A percentile compares a stretch with the other conserved stretches of the same genome.
phyloP scores from a whole-genome alignment of 2,888 invertebrate species.

The Orgyia antiqua region DNA sequence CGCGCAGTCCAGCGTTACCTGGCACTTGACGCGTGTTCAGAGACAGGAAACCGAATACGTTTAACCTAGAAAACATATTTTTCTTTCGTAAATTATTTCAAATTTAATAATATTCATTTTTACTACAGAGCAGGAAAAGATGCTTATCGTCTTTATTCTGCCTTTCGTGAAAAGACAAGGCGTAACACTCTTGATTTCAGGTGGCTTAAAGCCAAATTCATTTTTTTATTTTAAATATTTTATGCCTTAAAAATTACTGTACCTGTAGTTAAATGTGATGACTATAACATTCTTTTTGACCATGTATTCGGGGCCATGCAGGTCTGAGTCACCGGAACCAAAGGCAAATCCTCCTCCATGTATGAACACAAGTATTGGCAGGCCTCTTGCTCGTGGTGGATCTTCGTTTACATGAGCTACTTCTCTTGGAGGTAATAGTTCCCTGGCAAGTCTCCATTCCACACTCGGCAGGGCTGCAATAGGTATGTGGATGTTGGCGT shows the following conservation, averaged over 20 bases:
- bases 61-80: constrained; percentile 43
- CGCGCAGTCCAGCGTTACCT: constrained; percentile 68
- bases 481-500: constrained; percentile 62
- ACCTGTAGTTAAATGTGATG: constrained; percentile 70
- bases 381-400: constrained; percentile 12
- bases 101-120: too few relatives aligned
- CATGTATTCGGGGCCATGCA: constrained; percentile 61
- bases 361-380: constrained; percentile 61
- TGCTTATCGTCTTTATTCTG: too few relatives aligned
- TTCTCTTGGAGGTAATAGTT: constrained; percentile 25
- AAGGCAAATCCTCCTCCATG: constrained; percentile 67
- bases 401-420: constrained; percentile 16
- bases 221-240: too few relatives aligned
- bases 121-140: too few relatives aligned
- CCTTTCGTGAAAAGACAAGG: too few relatives aligned
- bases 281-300: constrained; percentile 54
- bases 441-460: constrained; percentile 10
- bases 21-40: constrained; percentile 51
- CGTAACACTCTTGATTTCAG: too few relatives aligned
- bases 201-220: too few relatives aligned
- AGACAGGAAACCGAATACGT: constrained; percentile 64
- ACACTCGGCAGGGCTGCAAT: constrained; percentile 28
- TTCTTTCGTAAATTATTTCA: too few relatives aligned
- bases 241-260: too few relatives aligned
- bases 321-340: constrained; percentile 58